Percentiles rank a stretch among this genome's conserved stretches.
phyloP scores from a whole-genome alignment of 2,888 invertebrate species.

The Lepidocyrtoides sp. region DNA sequence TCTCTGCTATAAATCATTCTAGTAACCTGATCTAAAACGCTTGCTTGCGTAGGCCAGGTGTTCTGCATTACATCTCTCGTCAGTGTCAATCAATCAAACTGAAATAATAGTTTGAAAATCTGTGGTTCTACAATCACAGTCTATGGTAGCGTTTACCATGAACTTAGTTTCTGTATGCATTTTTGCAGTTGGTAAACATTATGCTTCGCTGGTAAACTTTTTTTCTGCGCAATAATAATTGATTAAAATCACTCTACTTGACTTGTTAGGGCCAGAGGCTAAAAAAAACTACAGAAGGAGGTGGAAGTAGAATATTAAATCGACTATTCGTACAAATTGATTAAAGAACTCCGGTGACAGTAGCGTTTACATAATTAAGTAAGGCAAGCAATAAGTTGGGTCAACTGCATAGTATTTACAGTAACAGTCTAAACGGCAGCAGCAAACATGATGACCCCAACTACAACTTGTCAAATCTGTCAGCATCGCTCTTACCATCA shows the following conservation, averaged over 20 bases:
- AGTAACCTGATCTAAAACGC: background rate
- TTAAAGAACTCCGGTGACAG: background rate
- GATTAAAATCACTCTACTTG: too few species aligned
- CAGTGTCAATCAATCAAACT: slow-evolving; percentile 32
- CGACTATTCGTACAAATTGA: slow-evolving; percentile 6
- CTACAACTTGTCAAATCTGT: slow-evolving; percentile 34
- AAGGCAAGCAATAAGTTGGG: background rate
- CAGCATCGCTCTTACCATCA: background rate
- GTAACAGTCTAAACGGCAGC: background rate
- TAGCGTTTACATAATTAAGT: slow-evolving; percentile 11
- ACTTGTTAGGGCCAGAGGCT: background rate
- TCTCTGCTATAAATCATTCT: background rate
- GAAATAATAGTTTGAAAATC: background rate
- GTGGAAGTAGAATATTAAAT: background rate
- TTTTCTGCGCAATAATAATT: too few species aligned
- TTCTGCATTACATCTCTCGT: slow-evolving; percentile 8
- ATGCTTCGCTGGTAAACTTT: too few species aligned
- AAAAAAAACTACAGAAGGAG: background rate
- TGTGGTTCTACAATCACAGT: too few species aligned
- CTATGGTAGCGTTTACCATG: too few species aligned
- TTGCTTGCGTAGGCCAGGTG: background rate
- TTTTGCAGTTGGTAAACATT: background rate
- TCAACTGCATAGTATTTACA: background rate
- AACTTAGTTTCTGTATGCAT: background rate
- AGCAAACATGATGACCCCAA: background rate